Conservation (phyloP, 2,888 invertebrate genomes). For the Sphaerolaimus hirsutus region DNA sequence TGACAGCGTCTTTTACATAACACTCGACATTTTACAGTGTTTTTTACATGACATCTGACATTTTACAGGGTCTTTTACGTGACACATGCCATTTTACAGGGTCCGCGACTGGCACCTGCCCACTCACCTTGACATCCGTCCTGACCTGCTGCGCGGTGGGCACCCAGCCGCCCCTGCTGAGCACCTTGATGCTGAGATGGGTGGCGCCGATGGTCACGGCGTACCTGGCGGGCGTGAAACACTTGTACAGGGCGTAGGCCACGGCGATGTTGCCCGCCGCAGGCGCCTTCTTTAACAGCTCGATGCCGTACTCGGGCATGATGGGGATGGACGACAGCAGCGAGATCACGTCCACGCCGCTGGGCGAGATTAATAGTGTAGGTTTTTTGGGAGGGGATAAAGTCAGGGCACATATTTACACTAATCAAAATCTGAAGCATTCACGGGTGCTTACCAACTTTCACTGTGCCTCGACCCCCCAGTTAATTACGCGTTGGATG, state of each 20-base stretch:
- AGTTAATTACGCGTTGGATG: too few relatives aligned
- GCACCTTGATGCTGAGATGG: constrained; percentile 12
- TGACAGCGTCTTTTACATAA: too few relatives aligned
- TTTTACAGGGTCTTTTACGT: too few relatives aligned
- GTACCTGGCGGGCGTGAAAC: constrained; percentile 21
- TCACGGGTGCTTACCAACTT: neutral
- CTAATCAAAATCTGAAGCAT: neutral
- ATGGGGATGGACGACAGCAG: constrained; percentile 49
- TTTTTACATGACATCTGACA: too few relatives aligned
- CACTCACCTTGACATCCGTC: too few relatives aligned
- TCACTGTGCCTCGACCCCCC: too few relatives aligned
- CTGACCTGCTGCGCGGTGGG: constrained; percentile 1
- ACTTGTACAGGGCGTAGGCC: constrained; percentile 68
- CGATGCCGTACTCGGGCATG: constrained; percentile 44
- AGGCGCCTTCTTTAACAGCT: constrained; percentile 12
- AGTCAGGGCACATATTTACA: neutral
- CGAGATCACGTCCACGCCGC: constrained; percentile 67
- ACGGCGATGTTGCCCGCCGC: constrained; percentile 62
- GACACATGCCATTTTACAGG: too few relatives aligned
- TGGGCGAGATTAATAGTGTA: constrained; percentile 27
- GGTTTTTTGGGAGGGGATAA: constrained; percentile 2
- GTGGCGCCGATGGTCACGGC: constrained; percentile 17
- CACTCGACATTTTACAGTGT: too few relatives aligned
- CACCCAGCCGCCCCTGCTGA: constrained; percentile 6
- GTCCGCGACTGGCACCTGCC: too few relatives aligned